These are phyloP conservation scores for Drosophila prosaltans DNA, from an alignment of 1,140 invertebrate species.

Conservation along the genomic window DNA sequence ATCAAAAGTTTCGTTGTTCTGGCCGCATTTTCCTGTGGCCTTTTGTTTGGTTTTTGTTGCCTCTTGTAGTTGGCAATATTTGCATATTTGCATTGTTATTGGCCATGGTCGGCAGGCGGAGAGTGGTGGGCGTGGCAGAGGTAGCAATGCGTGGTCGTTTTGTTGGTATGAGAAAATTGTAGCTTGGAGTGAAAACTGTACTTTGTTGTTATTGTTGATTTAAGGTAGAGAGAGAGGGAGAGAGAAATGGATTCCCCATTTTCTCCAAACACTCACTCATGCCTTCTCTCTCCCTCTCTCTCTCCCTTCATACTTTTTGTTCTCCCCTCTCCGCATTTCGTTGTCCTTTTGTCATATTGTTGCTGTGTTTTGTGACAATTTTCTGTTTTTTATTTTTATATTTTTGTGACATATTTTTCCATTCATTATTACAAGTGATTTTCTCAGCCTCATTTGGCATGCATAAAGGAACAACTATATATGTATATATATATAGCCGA, in stretches of 20 bases:
- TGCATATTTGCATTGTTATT: conserved; percentile 78
- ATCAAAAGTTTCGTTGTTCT: conserved; percentile 18
- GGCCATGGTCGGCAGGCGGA: conserved; percentile 38
- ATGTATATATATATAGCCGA: conserved; percentile 44
- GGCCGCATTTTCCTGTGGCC: conserved; percentile 32
- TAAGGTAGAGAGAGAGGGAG: conserved; percentile 20
- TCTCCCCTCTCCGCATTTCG: conserved; percentile 5
- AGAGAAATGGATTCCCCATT: conserved; percentile 30
- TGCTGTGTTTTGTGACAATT: conserved; percentile 26
- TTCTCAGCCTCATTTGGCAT: conserved; percentile 70
- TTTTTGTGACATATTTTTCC: conserved; percentile 12
- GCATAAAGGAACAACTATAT: conserved; percentile 55
- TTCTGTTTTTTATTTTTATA: conserved; percentile 9
- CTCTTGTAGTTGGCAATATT: conserved; percentile 47
- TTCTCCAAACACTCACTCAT: conserved; percentile 16
- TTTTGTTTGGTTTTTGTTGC: conserved; percentile 62
- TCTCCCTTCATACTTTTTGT: conserved; percentile 9
- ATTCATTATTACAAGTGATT: conserved; percentile 64
- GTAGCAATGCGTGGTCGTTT: conserved; percentile 11
- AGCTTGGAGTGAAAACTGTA: conserved; percentile 39
- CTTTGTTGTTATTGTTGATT: conserved; percentile 54
- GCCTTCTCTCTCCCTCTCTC: neutral
- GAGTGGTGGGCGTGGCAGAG: conserved; percentile 24
- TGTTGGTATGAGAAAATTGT: too few species aligned
- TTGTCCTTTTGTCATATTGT: conserved; percentile 46